Evolutionary conservation across 2,113 vertebrate species (phyloP).

Genomic region (Brienomyrus longianalis): DNA sequence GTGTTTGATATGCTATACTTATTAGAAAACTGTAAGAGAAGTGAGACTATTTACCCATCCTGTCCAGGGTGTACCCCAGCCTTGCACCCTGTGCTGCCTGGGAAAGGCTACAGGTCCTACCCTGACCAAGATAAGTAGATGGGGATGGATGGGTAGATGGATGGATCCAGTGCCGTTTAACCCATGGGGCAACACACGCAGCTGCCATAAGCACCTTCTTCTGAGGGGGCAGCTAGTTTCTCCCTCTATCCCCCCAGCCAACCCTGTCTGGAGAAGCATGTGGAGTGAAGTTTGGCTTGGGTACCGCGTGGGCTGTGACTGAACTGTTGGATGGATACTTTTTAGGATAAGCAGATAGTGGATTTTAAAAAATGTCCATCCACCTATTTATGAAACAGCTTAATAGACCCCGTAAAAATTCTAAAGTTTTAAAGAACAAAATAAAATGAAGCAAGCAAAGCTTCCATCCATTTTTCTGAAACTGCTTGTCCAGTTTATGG

Average conservation of each 20-base stretch:
- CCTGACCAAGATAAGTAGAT: not conserved
- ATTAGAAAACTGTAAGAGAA: not conserved
- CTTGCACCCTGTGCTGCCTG: not conserved
- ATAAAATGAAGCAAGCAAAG: not conserved
- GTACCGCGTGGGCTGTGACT: not conserved
- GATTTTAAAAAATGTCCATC: not conserved
- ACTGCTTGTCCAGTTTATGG: not conserved
- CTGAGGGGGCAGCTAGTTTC: not conserved
- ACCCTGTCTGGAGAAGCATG: not conserved
- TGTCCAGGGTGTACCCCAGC: not conserved
- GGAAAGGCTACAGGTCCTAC: not conserved
- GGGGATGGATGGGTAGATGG: not conserved
- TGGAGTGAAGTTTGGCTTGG: not conserved
- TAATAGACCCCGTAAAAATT: not conserved
- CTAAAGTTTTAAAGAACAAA: not conserved
- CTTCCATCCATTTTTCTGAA: not conserved
- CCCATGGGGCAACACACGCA: not conserved
- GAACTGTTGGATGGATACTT: not conserved
- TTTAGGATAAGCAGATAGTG: not conserved
- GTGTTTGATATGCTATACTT: not conserved
- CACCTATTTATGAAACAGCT: not conserved
- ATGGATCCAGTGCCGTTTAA: not conserved
- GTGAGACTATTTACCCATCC: not conserved
- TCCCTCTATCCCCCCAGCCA: not conserved
- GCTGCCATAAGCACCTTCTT: not conserved